Conservation (phyloP, 2,797 vertebrate species). For the Enteromius afrohamiltoni region DNA sequence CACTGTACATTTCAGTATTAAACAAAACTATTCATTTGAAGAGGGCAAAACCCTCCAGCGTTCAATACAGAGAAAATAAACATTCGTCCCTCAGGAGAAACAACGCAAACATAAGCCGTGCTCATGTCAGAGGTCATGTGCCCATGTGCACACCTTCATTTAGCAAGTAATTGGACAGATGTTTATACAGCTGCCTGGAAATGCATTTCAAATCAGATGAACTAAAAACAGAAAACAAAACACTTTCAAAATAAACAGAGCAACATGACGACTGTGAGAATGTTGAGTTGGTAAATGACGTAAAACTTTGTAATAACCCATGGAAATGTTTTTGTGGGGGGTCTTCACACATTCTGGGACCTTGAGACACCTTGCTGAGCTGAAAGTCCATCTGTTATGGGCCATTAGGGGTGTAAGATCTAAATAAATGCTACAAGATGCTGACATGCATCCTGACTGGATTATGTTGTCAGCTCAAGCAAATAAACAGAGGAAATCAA, state of each 20-base stretch:
- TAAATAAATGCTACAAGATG: constrained; percentile 36
- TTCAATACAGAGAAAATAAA: constrained; percentile 27
- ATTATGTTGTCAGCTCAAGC: constrained; percentile 19
- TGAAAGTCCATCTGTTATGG: neutral
- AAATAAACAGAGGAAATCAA: constrained; percentile 16
- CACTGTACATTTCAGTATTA: constrained; percentile 2
- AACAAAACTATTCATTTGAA: neutral
- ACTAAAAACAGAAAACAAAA: constrained; percentile 17
- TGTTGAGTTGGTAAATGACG: neutral
- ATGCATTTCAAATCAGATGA: constrained; percentile 33
- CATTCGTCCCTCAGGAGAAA: neutral
- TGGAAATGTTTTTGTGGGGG: neutral
- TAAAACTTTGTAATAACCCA: neutral
- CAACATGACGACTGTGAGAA: neutral
- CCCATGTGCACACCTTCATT: constrained; percentile 11
- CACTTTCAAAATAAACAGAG: neutral
- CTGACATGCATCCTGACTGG: neutral
- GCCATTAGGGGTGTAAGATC: neutral
- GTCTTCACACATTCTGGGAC: neutral
- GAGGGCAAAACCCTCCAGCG: constrained; percentile 32
- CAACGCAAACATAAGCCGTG: constrained; percentile 7
- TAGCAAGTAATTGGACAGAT: constrained; percentile 21
- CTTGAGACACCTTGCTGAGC: neutral
- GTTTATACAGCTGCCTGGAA: constrained; percentile 57
- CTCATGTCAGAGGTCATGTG: constrained; percentile 5